These are phyloP conservation scores for Spermophilus dauricus DNA, from an alignment of 2,113 vertebrate genomes.

Conservation along the genomic window DNA sequence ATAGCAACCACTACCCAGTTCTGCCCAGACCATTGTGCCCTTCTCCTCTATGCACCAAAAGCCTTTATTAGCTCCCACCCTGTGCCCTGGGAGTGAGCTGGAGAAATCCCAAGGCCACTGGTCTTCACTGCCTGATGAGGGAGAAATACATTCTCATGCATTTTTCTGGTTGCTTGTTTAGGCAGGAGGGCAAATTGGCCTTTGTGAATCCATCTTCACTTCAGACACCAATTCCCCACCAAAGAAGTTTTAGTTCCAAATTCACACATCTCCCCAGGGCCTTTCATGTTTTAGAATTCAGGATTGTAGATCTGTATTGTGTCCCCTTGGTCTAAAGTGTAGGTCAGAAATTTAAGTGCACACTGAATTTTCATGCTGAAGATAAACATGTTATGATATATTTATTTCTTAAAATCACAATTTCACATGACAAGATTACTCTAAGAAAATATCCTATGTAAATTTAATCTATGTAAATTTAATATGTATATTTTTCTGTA, in stretches of 20 bases:
- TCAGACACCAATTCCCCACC: not conserved
- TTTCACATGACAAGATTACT: not conserved
- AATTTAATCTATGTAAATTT: not conserved
- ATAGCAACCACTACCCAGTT: not conserved
- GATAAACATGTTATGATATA: not conserved
- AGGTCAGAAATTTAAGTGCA: not conserved
- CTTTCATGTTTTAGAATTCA: not conserved
- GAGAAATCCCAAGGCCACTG: not conserved
- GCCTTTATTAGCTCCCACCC: not conserved
- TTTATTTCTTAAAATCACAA: not conserved
- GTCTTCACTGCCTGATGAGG: not conserved
- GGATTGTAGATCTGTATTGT: accelerated
- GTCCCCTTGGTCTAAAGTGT: not conserved
- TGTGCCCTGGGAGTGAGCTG: not conserved
- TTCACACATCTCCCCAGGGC: not conserved
- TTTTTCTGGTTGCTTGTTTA: not conserved
- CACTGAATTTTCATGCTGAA: not conserved
- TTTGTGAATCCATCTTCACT: not conserved
- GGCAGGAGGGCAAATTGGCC: not conserved
- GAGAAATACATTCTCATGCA: not conserved
- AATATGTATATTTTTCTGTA: not conserved
- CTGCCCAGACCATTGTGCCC: accelerated
- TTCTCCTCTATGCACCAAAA: not conserved
- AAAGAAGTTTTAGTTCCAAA: not conserved
- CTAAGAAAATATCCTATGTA: not conserved